Evolutionary conservation across 2,888 invertebrate species (phyloP), one percentile per base, ranked within the genome.

Genomic region (Tridacna gigas): DNA sequence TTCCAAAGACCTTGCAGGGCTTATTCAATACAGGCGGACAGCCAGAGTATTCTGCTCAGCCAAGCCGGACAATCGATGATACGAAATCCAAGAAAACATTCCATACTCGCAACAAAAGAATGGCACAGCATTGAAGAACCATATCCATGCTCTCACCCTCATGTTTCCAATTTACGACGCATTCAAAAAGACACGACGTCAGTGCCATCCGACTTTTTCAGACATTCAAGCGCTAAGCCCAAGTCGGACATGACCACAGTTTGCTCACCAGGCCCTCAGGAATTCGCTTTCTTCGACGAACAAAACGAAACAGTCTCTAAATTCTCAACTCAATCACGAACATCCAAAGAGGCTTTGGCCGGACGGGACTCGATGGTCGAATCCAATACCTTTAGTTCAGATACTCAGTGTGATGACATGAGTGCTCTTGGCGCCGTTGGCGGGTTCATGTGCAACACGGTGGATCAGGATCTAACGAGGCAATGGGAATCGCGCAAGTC

Each of bases 21-120:
- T 25, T 80, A 82, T 67, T 86, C 86, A 13, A 86, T 86, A 63
- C 84, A 86, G 71, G 76, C 84, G 13, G 84, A 82, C 63, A 81
- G 80, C 12, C 82, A 80, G 18, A 76, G 74, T n/a, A 60, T 66
- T 15, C 79, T 82, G 13, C 78, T 85, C 20, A 76, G 75, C 80
- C 77, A 82, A 28, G 79, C 78, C 15, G 82, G 84, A 56, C 80
- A 82, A 69, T 74, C 84, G 25, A 63, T 80, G 60, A 78, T 80
- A 20, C 80, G 80, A 51, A 82, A 86, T 22, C 78, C 79, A 0
- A 56, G 78, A 25, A 82, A 74, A 67, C 26, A 48, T 20, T 67
- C 78, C 37, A 66, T 77, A 28, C 48, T 51, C 13, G 67, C 51
- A 20, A 51, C 66, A n/a, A 78, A 78, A 47, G 78, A 78, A 12